Conservation (phyloP, 2,797 vertebrate species). For the Odontamblyopus rebecca region DNA sequence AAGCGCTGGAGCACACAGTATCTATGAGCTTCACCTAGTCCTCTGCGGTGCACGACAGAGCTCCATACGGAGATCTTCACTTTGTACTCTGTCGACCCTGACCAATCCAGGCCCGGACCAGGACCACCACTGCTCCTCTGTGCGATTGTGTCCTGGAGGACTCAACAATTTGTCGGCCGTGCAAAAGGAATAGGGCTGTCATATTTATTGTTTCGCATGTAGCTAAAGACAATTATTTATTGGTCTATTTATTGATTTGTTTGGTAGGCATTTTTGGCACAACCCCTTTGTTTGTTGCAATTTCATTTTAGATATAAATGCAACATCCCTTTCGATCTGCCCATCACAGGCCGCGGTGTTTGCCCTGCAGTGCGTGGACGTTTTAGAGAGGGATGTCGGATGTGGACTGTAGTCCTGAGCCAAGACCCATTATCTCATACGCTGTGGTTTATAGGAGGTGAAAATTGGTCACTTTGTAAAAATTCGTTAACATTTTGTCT, state of each 20-base stretch:
- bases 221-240: constrained; percentile 54
- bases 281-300: constrained; percentile 22
- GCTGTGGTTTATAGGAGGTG: constrained; percentile 96
- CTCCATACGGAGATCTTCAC: constrained; percentile 11
- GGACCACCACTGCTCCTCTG: constrained; percentile 14
- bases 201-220: constrained; percentile 60
- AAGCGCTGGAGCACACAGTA: constrained; percentile 98
- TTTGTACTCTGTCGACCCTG: constrained; percentile 22
- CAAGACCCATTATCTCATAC: constrained; percentile 52
- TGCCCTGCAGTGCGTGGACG: constrained; percentile 64
- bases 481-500: constrained; percentile 90
- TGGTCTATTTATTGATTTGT: constrained; percentile 59
- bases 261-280: constrained; percentile 46
- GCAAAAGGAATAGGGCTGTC: constrained; percentile 20
- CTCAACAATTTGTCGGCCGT: constrained; percentile 16
- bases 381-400: constrained; percentile 46
- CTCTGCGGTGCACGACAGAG: background rate
- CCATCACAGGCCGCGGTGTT: constrained; percentile 53
- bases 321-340: constrained; percentile 30
- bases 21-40: constrained; percentile 98
- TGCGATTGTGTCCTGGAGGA: constrained; percentile 18
- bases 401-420: constrained; percentile 19
- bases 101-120: constrained; percentile 6
- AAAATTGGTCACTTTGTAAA: constrained; percentile 94
- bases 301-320: constrained; percentile 43